Evolutionary conservation across 2,888 invertebrate species (phyloP).

Genomic region (Lasioglossum leucozonium): DNA sequence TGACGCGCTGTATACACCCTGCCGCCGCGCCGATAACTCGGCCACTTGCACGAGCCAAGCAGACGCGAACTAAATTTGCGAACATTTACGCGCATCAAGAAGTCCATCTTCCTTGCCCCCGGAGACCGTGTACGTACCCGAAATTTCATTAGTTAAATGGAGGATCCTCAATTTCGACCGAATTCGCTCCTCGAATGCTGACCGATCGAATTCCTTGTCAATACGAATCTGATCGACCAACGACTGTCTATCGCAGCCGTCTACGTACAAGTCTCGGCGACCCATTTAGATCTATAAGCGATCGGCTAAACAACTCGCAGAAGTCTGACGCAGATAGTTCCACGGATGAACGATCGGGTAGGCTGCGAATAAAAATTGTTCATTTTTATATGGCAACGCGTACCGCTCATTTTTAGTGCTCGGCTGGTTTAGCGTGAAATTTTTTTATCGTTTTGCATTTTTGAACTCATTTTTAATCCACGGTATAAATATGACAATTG

Average conservation of each 20-base stretch:
- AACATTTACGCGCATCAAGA: constrained; percentile 29
- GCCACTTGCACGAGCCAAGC: constrained; percentile 35
- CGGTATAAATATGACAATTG: background rate
- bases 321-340: background rate
- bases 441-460: no score
- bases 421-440: no score
- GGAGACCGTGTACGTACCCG: constrained; percentile 31
- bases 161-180: constrained; percentile 41
- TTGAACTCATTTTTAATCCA: no score
- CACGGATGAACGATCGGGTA: no score
- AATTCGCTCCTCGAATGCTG: constrained; percentile 17
- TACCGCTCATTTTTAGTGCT: background rate
- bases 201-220: constrained; percentile 4
- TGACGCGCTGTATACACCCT: constrained; percentile 28
- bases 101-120: constrained; percentile 3
- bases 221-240: background rate
- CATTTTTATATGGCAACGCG: background rate
- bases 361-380: background rate
- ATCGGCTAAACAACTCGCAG: background rate
- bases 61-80: constrained; percentile 40
- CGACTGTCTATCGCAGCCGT: background rate
- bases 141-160: constrained; percentile 55
- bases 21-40: constrained; percentile 21
- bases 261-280: background rate
- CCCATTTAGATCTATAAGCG: background rate